Evolutionary conservation across 2,888 invertebrate genomes (phyloP).

Genomic region (Coleophora deauratella): DNA sequence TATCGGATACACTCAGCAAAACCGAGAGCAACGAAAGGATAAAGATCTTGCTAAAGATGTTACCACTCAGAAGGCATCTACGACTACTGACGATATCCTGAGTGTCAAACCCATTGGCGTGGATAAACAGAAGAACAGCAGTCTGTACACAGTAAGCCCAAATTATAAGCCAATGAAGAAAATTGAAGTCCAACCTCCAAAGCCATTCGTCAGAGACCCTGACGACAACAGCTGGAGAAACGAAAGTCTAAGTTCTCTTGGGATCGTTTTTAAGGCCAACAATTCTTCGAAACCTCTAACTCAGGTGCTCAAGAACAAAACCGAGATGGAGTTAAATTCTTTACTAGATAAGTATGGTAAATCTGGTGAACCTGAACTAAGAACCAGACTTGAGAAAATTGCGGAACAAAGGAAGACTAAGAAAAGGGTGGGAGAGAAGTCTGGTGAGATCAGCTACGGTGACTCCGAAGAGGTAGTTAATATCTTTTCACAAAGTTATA

Average conservation of each 20-base stretch:
- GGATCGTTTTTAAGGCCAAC: conserved; percentile 64
- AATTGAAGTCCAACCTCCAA: conserved; percentile 51
- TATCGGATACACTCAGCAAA: conserved; percentile 27
- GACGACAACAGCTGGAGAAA: conserved; percentile 69
- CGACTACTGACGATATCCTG: conserved; percentile 22
- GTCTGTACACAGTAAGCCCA: conserved; percentile 43
- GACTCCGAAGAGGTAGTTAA: conserved; percentile 46
- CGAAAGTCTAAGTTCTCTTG: conserved; percentile 60
- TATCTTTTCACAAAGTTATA: no score
- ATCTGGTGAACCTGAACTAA: conserved; percentile 44
- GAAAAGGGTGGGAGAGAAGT: conserved; percentile 46
- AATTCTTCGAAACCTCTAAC: conserved; percentile 61
- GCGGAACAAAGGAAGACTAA: conserved; percentile 55
- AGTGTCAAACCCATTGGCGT: conserved; percentile 42
- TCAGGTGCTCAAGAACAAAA: conserved; percentile 60
- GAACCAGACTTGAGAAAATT: conserved; percentile 55
- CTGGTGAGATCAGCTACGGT: conserved; percentile 43
- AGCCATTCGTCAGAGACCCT: conserved; percentile 49
- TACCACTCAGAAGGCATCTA: background rate
- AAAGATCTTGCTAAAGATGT: background rate
- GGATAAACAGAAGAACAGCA: conserved; percentile 32
- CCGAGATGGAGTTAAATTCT: conserved; percentile 47
- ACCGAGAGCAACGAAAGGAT: conserved; percentile 16
- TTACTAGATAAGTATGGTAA: conserved; percentile 38
- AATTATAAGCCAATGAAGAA: conserved; percentile 61